Evolutionary conservation across 1,140 invertebrate species (phyloP), one percentile per base, ranked within the genome.

Genomic region (Andricus grossulariae): DNA sequence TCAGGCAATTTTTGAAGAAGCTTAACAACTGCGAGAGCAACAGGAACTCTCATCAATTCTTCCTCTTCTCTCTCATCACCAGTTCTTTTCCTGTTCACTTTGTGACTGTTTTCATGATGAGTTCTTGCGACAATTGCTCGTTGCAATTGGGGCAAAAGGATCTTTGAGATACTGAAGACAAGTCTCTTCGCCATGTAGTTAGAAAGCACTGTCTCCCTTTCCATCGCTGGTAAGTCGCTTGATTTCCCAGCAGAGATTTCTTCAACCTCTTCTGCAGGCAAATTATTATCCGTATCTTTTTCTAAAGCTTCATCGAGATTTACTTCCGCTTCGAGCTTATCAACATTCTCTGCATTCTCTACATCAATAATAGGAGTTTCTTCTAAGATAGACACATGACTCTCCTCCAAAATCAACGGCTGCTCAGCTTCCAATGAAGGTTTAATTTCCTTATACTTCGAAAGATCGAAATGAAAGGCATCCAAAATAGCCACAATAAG

Each of bases 401-500:
- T 66, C 5, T 66, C 57, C 39, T 45, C 39, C 21, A 89, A 82
- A 50, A 79, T 74, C 10, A 86, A 79, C 74, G 86, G 83, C 51
- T 84, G 85, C 50, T 87, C 83, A 73, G 82, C 81, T 77, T 85
- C 79, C 8, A 74, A 66, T 85, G 81, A 54, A 11, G 87, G 83
- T 55, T 82, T 78, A 50, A 72, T 73, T 71, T 80, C 76, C 13
- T 88, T 88, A 66, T 86, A 80, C 25, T 95, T 94, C 0, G 93
- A 94, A 45, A 99, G 90, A 93, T 99, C 96, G 91, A 96, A 99
- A 91, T 99, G 98, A 87, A 99, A 99, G 2, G 95, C 94, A 90
- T 99, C 96, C 45, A 99, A 90, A 73, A 99, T 95, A 2, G 93
- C 93, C 0, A 97, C 94, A 18, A 98, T 91, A 54, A 98, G 93